Evolutionary conservation across 92 coral and sea anemone species (phyloP), one percentile per base, ranked within the genome.

Genomic region (Porites evermanni): DNA sequence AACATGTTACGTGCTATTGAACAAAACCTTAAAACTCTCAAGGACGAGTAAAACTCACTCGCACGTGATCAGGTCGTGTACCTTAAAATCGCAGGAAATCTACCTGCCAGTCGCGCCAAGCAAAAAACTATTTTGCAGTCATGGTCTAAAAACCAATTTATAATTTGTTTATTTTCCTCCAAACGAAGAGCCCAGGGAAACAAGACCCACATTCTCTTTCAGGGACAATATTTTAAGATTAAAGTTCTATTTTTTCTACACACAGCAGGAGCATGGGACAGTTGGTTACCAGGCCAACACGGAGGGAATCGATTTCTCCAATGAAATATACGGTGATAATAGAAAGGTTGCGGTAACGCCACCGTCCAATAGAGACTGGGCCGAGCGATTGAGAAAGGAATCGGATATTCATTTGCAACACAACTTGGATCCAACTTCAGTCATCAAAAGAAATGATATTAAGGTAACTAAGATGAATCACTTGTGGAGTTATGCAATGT

Each of bases 391-490:
- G 72, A 91, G 53, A 58, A 94, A 94, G 77, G 86, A 91, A 14
- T 54, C 75, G 3, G 83, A 79, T 17, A 78, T 76, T 13, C 65
- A 90, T 3, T 86, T 82, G 9, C 79, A 78, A 4, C 81, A 74
- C 47, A 94, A 92, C 69, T 78, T 92, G 82, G 91, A 95, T 83
- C 95, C 89, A 1, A 83, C 77, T 26, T 81, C 92, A 2, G 94
- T 90, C 29, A 68, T 68, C 51, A 96, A 90, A 85, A 82, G 95
- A 21, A 92, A 92, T 32, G 97, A 95, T 17, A 91, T 94, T 78
- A 94, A 92, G 98, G 98, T 94, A 3, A 38, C 47, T 38, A 8
- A 87, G 81, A 79, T 51, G 26, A 47, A 9, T 9, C 68, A 19
- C 2, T 10, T 64, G 68, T 64, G 47, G 47, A 38, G 47, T 38